phyloP scores from a whole-genome alignment of 2,888 invertebrate genomes.

The Lacanobia oleracea region DNA sequence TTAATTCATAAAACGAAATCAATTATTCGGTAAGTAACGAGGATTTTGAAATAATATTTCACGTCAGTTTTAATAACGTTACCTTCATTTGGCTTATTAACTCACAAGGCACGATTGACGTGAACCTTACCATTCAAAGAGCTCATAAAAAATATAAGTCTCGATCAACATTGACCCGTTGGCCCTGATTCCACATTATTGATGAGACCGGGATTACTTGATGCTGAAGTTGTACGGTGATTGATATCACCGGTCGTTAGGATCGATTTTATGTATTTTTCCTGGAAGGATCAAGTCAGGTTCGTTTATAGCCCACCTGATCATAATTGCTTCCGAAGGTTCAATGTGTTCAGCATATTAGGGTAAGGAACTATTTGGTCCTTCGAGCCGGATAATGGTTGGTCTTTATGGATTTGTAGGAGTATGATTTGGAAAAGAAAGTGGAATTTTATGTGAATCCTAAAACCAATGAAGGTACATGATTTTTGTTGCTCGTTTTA shows the following conservation, averaged over 20 bases:
- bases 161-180: constrained; percentile 43
- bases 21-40: background rate
- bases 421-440: constrained; percentile 1
- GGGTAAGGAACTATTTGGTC: constrained; percentile 33
- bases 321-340: constrained; percentile 60
- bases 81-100: background rate
- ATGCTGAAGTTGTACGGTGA: constrained; percentile 63
- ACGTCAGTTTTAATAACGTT: background rate
- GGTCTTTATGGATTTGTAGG: background rate
- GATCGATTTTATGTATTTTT: constrained; percentile 66
- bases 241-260: constrained; percentile 69
- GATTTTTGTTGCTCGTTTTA: background rate
- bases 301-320: constrained; percentile 62
- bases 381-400: constrained; percentile 11
- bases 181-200: constrained; percentile 69
- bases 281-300: constrained; percentile 61
- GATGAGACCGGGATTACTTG: constrained; percentile 67
- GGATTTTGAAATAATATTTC: background rate
- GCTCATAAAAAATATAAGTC: constrained; percentile 47
- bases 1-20: too few species aligned
- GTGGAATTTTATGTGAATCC: background rate
- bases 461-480: background rate
- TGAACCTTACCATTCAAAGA: constrained; percentile 34
- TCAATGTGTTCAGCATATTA: constrained; percentile 20
- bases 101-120: constrained; percentile 15